A percentile compares a stretch with the other conserved stretches of the same genome.
Conservation (phyloP, 1,140 invertebrate genomes). For the Episyrphus balteatus region DNA sequence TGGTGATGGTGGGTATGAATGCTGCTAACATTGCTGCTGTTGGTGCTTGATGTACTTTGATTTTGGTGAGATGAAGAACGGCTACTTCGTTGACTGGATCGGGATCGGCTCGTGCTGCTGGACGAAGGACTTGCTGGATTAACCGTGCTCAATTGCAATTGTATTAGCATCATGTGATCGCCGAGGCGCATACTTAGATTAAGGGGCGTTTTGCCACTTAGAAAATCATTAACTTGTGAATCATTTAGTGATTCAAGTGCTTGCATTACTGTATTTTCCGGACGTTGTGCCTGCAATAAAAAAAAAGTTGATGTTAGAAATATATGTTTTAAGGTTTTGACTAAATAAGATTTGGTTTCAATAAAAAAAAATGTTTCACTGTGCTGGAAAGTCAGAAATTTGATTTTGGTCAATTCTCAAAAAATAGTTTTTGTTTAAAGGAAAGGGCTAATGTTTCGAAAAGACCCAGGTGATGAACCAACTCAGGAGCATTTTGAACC, state of each 20-base stretch:
- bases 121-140: conserved; percentile 33
- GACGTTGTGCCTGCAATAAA: conserved; percentile 68
- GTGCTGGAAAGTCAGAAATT: too few relatives aligned
- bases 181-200: conserved; percentile 89
- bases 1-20: conserved; percentile 17
- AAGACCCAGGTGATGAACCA: too few relatives aligned
- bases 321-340: too few relatives aligned
- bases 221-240: conserved; percentile 87
- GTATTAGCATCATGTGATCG: conserved; percentile 95
- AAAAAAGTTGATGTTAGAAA: not conserved
- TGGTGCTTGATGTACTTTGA: not conserved
- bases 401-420: too few relatives aligned
- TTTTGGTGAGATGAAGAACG: conserved; percentile 7
- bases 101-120: conserved; percentile 13
- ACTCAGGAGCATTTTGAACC: too few relatives aligned
- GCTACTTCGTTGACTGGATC: conserved; percentile 8
- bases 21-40: conserved; percentile 2
- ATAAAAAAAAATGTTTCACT: too few relatives aligned
- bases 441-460: too few relatives aligned
- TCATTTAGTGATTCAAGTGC: conserved; percentile 87
- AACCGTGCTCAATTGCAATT: conserved; percentile 81
- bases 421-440: too few relatives aligned
- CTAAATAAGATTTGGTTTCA: too few relatives aligned
- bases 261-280: conserved; percentile 90
- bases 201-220: conserved; percentile 84